A percentile compares a stretch with the other conserved stretches of the same genome.
These are phyloP conservation scores for Uloborus plumipes DNA, from an alignment of 2,888 invertebrate genomes.

Conservation along the genomic window DNA sequence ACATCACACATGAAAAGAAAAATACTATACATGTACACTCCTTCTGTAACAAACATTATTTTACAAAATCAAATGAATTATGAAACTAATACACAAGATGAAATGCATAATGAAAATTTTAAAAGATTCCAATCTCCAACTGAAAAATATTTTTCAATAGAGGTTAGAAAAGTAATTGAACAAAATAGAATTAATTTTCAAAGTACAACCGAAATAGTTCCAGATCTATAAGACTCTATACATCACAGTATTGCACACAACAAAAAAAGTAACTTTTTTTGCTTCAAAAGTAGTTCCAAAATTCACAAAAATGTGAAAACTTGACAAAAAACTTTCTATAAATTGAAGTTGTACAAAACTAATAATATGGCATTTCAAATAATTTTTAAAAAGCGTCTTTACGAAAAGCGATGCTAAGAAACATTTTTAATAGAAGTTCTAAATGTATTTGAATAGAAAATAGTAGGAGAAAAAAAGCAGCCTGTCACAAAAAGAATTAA, in stretches of 20 bases:
- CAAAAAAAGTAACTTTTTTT: neutral
- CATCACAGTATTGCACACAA: constrained; percentile 61
- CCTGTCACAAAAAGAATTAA: too few species aligned
- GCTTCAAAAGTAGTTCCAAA: too few species aligned
- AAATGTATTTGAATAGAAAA: too few species aligned
- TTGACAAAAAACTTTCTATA: too few species aligned
- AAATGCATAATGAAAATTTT: constrained; percentile 24
- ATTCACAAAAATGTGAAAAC: too few species aligned
- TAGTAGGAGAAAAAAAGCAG: too few species aligned
- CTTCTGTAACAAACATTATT: constrained; percentile 52
- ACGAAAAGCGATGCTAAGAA: too few species aligned
- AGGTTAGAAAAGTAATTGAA: neutral
- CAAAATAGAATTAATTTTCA: constrained; percentile 18
- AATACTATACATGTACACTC: constrained; percentile 51
- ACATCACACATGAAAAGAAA: constrained; percentile 38
- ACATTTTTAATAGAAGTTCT: too few species aligned
- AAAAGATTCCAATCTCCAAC: constrained; percentile 14
- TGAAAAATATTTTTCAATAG: neutral
- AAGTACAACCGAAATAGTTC: constrained; percentile 46
- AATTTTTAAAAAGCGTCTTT: too few species aligned
- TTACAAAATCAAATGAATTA: constrained; percentile 58
- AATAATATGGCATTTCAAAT: too few species aligned
- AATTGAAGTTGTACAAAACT: too few species aligned
- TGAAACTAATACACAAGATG: constrained; percentile 47
- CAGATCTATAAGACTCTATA: constrained; percentile 50